Percentiles rank a stretch among this genome's conserved stretches.
Conservation (phyloP, 35 echinoderm and acorn worm genomes). For the Apostichopus californicus region DNA sequence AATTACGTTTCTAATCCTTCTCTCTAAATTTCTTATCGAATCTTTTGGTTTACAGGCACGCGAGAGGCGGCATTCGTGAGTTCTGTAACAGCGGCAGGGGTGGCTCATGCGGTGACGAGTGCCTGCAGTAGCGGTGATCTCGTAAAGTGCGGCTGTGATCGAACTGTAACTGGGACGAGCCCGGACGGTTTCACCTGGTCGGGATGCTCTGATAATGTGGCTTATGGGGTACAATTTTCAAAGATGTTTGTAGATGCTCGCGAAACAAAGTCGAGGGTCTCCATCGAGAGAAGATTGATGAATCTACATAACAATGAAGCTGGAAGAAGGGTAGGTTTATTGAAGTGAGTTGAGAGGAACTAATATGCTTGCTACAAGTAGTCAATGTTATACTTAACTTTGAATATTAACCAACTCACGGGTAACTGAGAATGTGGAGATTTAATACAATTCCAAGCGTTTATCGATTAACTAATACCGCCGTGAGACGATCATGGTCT, state of each 20-base stretch:
- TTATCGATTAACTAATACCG: too few species aligned
- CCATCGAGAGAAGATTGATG: constrained; percentile 77
- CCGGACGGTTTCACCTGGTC: constrained; percentile 90
- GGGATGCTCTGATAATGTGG: constrained; percentile 94
- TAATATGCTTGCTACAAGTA: too few species aligned
- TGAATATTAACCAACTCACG: too few species aligned
- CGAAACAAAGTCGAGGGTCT: constrained; percentile 72
- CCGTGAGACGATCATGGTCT: too few species aligned
- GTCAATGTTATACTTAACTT: too few species aligned
- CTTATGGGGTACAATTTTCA: constrained; percentile 83
- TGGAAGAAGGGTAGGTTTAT: constrained; percentile 82
- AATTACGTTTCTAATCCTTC: too few species aligned
- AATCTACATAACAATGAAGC: constrained; percentile 99
- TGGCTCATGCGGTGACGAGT: constrained; percentile 82
- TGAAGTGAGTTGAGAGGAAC: constrained; percentile 18
- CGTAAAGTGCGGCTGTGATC: constrained; percentile 87
- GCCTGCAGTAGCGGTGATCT: constrained; percentile 91
- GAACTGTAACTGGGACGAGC: constrained; percentile 77
- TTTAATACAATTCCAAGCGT: too few species aligned
- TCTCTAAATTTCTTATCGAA: not conserved
- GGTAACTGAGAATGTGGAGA: too few species aligned
- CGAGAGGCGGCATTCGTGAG: constrained; percentile 94
- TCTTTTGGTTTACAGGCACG: constrained; percentile 72
- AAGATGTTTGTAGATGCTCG: constrained; percentile 92
- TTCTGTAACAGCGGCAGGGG: constrained; percentile 86